A percentile compares a stretch with the other conserved stretches of the same genome.
Conservation (phyloP, 2,888 invertebrate genomes). For the Amblyjoppa fuscipennis region DNA sequence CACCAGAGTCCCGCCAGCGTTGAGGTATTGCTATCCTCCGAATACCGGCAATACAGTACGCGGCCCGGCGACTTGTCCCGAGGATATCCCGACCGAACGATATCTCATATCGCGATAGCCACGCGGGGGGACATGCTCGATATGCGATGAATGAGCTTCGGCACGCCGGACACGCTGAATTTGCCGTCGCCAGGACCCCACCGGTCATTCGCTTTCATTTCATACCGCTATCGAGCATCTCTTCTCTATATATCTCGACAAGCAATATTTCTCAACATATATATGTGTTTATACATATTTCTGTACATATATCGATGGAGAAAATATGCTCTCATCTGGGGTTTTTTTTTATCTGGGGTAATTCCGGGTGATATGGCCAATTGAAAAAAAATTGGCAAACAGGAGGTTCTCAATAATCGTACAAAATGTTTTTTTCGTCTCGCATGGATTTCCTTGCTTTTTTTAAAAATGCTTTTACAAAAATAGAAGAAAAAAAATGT, state of each 20-base stretch:
- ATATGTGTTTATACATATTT: not conserved
- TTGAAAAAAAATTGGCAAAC: no score
- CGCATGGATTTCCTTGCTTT: not conserved
- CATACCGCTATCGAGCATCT: constrained; percentile 45
- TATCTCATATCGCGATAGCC: constrained; percentile 82
- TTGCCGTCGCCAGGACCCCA: constrained; percentile 41
- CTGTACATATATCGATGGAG: not conserved
- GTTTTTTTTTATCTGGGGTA: no score
- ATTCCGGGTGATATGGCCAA: no score
- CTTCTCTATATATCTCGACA: constrained; percentile 36
- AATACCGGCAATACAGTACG: constrained; percentile 79
- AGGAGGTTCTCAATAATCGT: no score
- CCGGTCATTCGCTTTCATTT: constrained; percentile 42
- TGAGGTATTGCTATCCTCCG: constrained; percentile 78
- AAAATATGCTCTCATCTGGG: not conserved
- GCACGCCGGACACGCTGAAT: constrained; percentile 79
- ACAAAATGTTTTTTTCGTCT: no score
- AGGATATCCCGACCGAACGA: constrained; percentile 81
- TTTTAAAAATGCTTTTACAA: not conserved
- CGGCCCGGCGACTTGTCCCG: constrained; percentile 76
- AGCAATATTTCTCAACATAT: constrained; percentile 39
- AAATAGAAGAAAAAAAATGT: not conserved
- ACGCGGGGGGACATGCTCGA: constrained; percentile 79
- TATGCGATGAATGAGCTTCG: constrained; percentile 84
- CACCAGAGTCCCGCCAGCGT: constrained; percentile 70